A percentile compares a stretch with the other conserved stretches of the same genome.
Evolutionary conservation across 2,888 invertebrate genomes (phyloP).

Genomic region (Crepidodera aurea): DNA sequence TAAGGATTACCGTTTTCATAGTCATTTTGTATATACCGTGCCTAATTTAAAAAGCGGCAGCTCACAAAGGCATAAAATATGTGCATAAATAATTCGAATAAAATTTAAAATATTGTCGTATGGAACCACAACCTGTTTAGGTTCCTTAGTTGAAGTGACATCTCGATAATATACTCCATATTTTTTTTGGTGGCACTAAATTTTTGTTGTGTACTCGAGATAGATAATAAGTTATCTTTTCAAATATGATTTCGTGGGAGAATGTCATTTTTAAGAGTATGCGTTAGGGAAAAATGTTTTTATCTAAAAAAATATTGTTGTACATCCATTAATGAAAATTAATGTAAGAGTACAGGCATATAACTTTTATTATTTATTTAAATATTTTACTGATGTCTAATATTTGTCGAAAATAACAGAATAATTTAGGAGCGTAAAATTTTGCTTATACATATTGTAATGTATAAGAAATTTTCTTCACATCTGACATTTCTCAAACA

Average conservation of each 20-base stretch:
- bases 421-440: too few relatives aligned
- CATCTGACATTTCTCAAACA: too few relatives aligned
- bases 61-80: slow-evolving; percentile 54
- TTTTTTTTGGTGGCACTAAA: slow-evolving; percentile 41
- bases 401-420: too few relatives aligned
- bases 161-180: slow-evolving; percentile 51
- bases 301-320: too few relatives aligned
- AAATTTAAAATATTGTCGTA: slow-evolving; percentile 55
- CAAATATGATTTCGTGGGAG: slow-evolving; percentile 43
- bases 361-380: too few relatives aligned
- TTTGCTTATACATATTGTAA: too few relatives aligned
- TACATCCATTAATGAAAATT: too few relatives aligned
- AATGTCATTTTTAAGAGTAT: slow-evolving; percentile 36
- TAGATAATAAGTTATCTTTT: slow-evolving; percentile 41
- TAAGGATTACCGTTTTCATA: slow-evolving; percentile 50
- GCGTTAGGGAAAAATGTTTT: background rate
- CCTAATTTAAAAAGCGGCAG: slow-evolving; percentile 53
- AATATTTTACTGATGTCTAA: too few relatives aligned
- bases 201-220: slow-evolving; percentile 39
- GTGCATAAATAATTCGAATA: slow-evolving; percentile 57
- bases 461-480: too few relatives aligned
- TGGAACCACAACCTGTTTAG: slow-evolving; percentile 54
- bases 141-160: slow-evolving; percentile 49
- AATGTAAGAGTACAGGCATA: too few relatives aligned
- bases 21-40: slow-evolving; percentile 51